A percentile compares a stretch with the other conserved stretches of the same genome.
These are phyloP conservation scores for Galago senegalensis DNA, from an alignment of 2,797 vertebrate species.

Conservation along the genomic window DNA sequence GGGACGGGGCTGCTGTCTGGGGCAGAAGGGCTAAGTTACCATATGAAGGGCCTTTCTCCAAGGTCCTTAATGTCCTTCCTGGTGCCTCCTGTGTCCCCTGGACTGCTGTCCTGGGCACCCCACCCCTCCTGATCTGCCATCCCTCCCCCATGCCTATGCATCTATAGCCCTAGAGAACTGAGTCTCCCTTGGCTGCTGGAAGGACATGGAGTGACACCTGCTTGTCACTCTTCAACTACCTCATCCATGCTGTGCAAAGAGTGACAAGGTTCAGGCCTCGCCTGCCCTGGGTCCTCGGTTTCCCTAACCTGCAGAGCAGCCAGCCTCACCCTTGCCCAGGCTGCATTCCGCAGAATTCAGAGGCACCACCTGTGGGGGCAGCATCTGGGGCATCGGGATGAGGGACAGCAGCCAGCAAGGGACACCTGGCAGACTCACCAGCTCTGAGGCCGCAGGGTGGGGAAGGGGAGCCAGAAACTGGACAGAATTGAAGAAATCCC, in stretches of 20 bases:
- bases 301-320: background rate
- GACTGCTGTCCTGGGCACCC: background rate
- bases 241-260: too few species aligned
- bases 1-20: rapidly evolving
- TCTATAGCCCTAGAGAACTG: background rate
- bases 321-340: background rate
- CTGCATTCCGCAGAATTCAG: background rate
- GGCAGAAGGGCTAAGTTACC: background rate
- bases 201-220: too few species aligned
- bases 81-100: background rate
- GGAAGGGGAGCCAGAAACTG: background rate
- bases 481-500: too few species aligned
- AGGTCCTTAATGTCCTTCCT: background rate
- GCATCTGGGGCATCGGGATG: rapidly evolving
- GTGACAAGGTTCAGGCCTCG: background rate
- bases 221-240: too few species aligned
- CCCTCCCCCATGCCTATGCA: too few species aligned
- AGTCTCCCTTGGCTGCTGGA: too few species aligned
- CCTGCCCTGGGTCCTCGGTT: background rate
- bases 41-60: too few species aligned
- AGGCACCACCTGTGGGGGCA: rapidly evolving
- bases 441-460: background rate
- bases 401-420: background rate
- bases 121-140: background rate
- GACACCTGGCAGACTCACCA: background rate